These are phyloP conservation scores for Synanthedon andrenaeformis DNA, from an alignment of 2,888 invertebrate genomes.

Conservation along the genomic window DNA sequence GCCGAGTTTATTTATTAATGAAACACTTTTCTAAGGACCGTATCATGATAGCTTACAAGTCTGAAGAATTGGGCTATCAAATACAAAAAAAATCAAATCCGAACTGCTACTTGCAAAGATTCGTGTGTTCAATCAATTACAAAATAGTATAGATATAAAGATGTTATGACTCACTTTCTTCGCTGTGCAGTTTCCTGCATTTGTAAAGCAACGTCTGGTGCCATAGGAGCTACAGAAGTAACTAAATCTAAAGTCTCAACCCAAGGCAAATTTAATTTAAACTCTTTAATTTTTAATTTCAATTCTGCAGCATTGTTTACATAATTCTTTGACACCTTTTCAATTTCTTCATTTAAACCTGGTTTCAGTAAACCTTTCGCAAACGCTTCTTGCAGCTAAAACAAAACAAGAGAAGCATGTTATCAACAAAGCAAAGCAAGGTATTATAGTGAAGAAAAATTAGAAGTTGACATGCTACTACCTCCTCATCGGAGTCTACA, in stretches of 20 bases:
- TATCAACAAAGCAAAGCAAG: not conserved
- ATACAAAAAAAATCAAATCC: too few species aligned
- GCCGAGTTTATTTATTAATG: too few species aligned
- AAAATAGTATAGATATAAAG: too few species aligned
- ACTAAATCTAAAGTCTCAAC: slow-evolving; percentile 85
- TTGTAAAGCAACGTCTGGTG: slow-evolving; percentile 85
- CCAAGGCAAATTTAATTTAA: slow-evolving; percentile 84
- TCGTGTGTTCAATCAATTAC: too few species aligned
- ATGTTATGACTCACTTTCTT: slow-evolving; percentile 52
- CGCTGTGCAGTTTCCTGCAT: slow-evolving; percentile 81
- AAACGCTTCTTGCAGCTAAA: slow-evolving; percentile 90
- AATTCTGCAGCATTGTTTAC: slow-evolving; percentile 82
- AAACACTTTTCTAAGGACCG: too few species aligned
- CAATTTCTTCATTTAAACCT: slow-evolving; percentile 80
- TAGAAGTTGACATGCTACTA: slow-evolving; percentile 17
- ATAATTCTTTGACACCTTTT: slow-evolving; percentile 65
- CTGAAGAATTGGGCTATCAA: too few species aligned
- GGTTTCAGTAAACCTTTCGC: slow-evolving; percentile 87
- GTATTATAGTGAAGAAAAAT: not conserved
- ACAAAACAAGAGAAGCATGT: slow-evolving; percentile 10
- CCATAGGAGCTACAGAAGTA: slow-evolving; percentile 82
- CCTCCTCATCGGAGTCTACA: slow-evolving; percentile 71
- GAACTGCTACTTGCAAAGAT: too few species aligned
- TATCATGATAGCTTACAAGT: too few species aligned
- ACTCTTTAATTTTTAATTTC: slow-evolving; percentile 77